phyloP scores from a whole-genome alignment of 2,797 vertebrate species.

The Sebastes dallii region DNA sequence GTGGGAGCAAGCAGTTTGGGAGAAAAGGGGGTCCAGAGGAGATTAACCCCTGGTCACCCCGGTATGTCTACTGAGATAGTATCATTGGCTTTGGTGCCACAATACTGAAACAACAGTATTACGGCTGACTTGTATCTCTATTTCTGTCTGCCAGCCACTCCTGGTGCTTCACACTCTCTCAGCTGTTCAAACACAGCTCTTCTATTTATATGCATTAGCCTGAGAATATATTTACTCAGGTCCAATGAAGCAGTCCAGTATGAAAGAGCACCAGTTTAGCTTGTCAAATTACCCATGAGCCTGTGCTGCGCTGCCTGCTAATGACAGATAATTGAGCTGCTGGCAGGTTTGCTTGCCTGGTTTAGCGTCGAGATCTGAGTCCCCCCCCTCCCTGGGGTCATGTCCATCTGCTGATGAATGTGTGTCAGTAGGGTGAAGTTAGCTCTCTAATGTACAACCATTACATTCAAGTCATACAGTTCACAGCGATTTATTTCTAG shows the following conservation, averaged over 20 bases:
- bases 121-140: not conserved
- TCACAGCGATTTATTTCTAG: not conserved
- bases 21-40: constrained; percentile 15
- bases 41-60: constrained; percentile 46
- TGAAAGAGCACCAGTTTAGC: constrained; percentile 88
- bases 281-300: constrained; percentile 87
- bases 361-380: constrained; percentile 33
- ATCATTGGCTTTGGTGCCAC: constrained; percentile 8
- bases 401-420: constrained; percentile 22
- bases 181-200: constrained; percentile 86
- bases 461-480: not conserved
- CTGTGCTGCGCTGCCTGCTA: constrained; percentile 75
- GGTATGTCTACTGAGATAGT: constrained; percentile 1
- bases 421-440: constrained; percentile 2
- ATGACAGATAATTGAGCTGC: constrained; percentile 88
- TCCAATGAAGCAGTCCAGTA: constrained; percentile 85
- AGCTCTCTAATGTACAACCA: not conserved
- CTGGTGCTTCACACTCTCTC: constrained; percentile 56
- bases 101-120: not conserved
- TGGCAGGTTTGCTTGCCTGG: constrained; percentile 74
- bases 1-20: constrained; percentile 38
- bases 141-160: constrained; percentile 3
- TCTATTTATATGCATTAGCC: constrained; percentile 86
- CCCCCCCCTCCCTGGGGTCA: constrained; percentile 15
- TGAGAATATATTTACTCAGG: constrained; percentile 88